Evolutionary conservation across 2,888 invertebrate genomes (phyloP), one percentile per base, ranked within the genome.

Genomic region (Drosophila mayaguana): DNA sequence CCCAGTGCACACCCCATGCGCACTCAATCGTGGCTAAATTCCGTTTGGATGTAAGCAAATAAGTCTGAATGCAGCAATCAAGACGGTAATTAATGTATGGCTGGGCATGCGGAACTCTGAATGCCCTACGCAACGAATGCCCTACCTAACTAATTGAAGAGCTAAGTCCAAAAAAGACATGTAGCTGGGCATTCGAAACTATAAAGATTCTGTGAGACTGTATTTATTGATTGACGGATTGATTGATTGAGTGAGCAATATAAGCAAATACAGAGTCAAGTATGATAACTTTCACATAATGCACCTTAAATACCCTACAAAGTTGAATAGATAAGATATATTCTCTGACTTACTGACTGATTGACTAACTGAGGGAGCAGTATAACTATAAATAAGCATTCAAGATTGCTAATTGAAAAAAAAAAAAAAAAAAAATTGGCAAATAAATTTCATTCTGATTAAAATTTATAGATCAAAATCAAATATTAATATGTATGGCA

Each of bases 21-120:
- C 66, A 72, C 63, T 67, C 72, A 77, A 64, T 68, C 64, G 75
- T 68, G 57, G 51, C 59, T 36, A 60, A 75, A 59, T 71, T 63
- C 50, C 48, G 53, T 38, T 54, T 61, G 50, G 48, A 28, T 48
- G 60, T 67, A 48, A 45, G 61, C 62, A 51, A 70, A 71, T 70
- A 59, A 50, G 62, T 54, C 36, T 32, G 36, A 71, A 61, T 53
- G 25, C 60, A 56, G 14, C 46, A 51, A 40, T 54, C 43, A 36
- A 51, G 43, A 51, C 28, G n/a, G 8, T 42, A 45, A 42, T 48
- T 25, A 54, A 42, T 36, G 20, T 16, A 14, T 2, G 16, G 20
- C 25, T 14, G 12, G 54, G 6, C 14, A 16, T 16, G 18, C 6
- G 22, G 25, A 8, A 62, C 7, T 12, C 25, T 9, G 0, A 36